phyloP scores from a whole-genome alignment of 2,888 invertebrate species.

The Thereva nobilitata region DNA sequence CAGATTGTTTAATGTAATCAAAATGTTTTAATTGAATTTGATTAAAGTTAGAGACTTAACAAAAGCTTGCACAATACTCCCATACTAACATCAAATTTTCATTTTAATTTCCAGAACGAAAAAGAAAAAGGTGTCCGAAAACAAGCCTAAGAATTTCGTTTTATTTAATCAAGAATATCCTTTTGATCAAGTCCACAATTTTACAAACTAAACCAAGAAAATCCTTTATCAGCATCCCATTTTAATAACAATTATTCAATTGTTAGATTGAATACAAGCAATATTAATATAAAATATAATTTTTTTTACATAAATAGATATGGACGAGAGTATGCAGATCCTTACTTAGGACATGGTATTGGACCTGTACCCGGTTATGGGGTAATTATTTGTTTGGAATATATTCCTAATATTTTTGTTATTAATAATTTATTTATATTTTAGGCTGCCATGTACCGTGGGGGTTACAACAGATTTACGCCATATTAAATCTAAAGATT shows the following conservation, averaged over 20 bases:
- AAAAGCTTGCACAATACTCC: not conserved
- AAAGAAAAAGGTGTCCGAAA: slow-evolving; percentile 30
- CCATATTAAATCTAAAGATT: slow-evolving; percentile 71
- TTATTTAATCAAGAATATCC: not conserved
- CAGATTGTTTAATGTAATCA: too few species aligned
- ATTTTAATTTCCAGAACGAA: slow-evolving; percentile 20
- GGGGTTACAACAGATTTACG: slow-evolving; percentile 93
- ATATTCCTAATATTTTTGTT: slow-evolving; percentile 1
- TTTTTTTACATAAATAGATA: slow-evolving; percentile 62
- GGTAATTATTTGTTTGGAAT: slow-evolving; percentile 66
- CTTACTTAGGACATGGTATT: slow-evolving; percentile 92
- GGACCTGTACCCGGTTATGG: slow-evolving; percentile 97
- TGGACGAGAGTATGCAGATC: slow-evolving; percentile 90
- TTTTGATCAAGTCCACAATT: not conserved
- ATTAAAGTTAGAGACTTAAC: too few species aligned
- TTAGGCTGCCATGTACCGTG: slow-evolving; percentile 90
- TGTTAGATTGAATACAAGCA: too few species aligned
- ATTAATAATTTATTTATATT: slow-evolving; percentile 48
- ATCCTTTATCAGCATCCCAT: too few species aligned
- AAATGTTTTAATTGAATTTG: too few species aligned
- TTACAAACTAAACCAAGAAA: not conserved
- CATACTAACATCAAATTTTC: not conserved
- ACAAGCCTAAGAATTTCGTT: slow-evolving; percentile 11
- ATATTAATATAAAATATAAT: too few species aligned
- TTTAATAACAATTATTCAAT: too few species aligned